Percentiles rank a stretch among this genome's conserved stretches.
Evolutionary conservation across 1,140 invertebrate genomes (phyloP).

Genomic region (Leptopilina clavipes): DNA sequence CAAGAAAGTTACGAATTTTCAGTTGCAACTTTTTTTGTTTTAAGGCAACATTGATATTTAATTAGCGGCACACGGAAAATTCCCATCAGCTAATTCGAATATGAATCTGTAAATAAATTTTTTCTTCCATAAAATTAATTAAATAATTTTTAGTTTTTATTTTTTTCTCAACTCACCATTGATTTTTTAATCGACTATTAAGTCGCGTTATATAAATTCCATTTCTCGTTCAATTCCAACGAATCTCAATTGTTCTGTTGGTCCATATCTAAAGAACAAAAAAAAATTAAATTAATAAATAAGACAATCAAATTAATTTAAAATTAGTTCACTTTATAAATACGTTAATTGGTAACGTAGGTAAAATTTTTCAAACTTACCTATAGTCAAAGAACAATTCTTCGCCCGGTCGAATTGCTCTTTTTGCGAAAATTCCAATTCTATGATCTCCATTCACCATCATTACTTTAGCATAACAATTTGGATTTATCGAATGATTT

Average conservation of each 20-base stretch:
- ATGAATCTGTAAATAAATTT: no score
- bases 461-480: constrained; percentile 99
- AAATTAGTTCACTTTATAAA: background rate
- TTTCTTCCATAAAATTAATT: no score
- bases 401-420: constrained; percentile 96
- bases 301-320: background rate
- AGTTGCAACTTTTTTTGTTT: no score
- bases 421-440: constrained; percentile 99
- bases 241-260: constrained; percentile 97
- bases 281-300: no score
- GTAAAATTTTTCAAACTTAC: constrained; percentile 48
- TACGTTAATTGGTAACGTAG: background rate
- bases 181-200: no score
- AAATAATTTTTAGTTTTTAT: no score
- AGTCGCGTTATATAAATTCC: constrained; percentile 84
- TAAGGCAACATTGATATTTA: no score
- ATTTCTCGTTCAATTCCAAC: constrained; percentile 98
- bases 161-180: no score
- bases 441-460: constrained; percentile 99
- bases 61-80: no score
- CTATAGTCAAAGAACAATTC: constrained; percentile 97
- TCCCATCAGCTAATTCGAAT: no score
- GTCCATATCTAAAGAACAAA: constrained; percentile 87
- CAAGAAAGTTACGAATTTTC: no score
- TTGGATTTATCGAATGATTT: constrained; percentile 99